A percentile compares a stretch with the other conserved stretches of the same genome.
These are phyloP conservation scores for Ladona fulva DNA, from an alignment of 1,140 invertebrate species.

Conservation along the genomic window DNA sequence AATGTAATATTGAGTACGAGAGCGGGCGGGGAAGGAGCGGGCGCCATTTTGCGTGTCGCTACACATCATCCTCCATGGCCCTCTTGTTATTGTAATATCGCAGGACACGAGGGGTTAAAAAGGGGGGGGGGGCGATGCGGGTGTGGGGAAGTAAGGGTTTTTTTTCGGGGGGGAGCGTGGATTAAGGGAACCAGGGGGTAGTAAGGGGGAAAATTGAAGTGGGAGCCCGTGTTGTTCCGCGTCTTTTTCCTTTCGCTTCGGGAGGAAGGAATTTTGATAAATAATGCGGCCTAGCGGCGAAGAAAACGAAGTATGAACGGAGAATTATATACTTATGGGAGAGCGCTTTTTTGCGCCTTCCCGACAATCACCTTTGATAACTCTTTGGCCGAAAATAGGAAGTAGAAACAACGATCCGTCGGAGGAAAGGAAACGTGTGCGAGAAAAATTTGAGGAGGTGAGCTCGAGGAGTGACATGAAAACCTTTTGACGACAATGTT, in stretches of 20 bases:
- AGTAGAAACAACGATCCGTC: too few species aligned
- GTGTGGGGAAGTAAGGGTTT: background rate
- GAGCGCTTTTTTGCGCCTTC: too few species aligned
- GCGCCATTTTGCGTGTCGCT: background rate
- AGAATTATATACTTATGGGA: too few species aligned
- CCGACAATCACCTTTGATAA: too few species aligned
- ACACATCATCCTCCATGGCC: background rate
- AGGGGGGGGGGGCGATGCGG: background rate
- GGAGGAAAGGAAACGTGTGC: too few species aligned
- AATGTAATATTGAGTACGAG: too few species aligned
- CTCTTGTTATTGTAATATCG: slow-evolving; percentile 6
- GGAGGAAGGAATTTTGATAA: background rate
- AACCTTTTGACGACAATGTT: too few species aligned
- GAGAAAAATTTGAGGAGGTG: too few species aligned
- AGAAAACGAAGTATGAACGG: too few species aligned
- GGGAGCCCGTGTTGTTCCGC: background rate
- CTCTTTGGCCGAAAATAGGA: too few species aligned
- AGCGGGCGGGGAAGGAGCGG: background rate
- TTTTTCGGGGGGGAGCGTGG: background rate
- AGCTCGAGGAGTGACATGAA: too few species aligned
- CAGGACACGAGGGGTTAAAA: slow-evolving; percentile 3
- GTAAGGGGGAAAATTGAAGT: background rate
- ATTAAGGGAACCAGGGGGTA: background rate
- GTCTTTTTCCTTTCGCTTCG: background rate
- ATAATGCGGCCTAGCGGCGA: too few species aligned